A percentile compares a stretch with the other conserved stretches of the same genome.
phyloP scores from a whole-genome alignment of 1,140 invertebrate genomes.

The Amphibalanus amphitrite region DNA sequence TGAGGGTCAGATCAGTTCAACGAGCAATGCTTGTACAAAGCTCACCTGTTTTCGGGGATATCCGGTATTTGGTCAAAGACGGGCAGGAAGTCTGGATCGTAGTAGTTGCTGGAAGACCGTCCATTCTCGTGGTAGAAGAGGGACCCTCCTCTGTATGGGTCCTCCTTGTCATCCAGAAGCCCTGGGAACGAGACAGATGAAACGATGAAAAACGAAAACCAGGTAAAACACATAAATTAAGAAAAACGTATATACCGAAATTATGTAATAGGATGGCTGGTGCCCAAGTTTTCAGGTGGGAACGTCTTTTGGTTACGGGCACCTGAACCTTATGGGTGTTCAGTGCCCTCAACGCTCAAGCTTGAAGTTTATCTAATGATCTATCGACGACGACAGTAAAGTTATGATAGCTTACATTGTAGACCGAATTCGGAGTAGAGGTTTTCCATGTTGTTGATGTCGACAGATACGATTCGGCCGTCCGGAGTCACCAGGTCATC shows the following conservation, averaged over 20 bases:
- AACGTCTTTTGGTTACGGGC: too few species aligned
- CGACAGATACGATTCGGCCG: constrained; percentile 37
- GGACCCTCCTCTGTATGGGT: constrained; percentile 44
- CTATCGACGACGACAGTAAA: too few species aligned
- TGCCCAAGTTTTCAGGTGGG: too few species aligned
- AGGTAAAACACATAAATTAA: too few species aligned
- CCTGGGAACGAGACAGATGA: constrained; percentile 25
- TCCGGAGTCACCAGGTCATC: constrained; percentile 71
- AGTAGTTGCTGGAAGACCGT: constrained; percentile 56
- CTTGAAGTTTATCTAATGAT: too few species aligned
- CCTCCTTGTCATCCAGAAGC: constrained; percentile 60
- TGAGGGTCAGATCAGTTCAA: too few species aligned
- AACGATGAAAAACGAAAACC: too few species aligned
- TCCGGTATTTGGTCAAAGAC: constrained; percentile 45
- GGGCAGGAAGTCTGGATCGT: constrained; percentile 55
- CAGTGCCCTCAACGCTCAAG: too few species aligned
- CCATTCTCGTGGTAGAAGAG: constrained; percentile 62
- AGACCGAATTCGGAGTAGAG: constrained; percentile 56
- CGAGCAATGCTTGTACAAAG: too few species aligned
- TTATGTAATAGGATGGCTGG: too few species aligned
- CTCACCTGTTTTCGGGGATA: constrained; percentile 50
- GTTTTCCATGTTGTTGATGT: constrained; percentile 46
- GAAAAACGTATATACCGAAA: too few species aligned
- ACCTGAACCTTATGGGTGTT: too few species aligned
- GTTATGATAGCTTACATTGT: constrained; percentile 51